A percentile compares a stretch with the other conserved stretches of the same genome.
Evolutionary conservation across 2,888 invertebrate species (phyloP).

Genomic region (Zygothrica quintamaculata): DNA sequence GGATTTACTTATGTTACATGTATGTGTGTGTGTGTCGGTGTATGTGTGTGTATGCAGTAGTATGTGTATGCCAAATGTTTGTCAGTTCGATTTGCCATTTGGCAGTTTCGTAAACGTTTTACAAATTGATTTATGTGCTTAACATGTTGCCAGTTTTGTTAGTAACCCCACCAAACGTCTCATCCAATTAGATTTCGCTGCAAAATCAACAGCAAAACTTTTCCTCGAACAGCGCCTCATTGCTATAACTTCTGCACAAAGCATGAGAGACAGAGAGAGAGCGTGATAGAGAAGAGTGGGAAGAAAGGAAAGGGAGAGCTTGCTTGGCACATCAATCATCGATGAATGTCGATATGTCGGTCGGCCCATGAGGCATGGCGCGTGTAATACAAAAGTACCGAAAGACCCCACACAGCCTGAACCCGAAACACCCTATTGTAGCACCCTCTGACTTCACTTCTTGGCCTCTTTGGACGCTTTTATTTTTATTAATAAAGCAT

Average conservation of each 20-base stretch:
- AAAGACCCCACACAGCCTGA: not conserved
- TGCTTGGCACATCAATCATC: slow-evolving; percentile 69
- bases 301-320: too few species aligned
- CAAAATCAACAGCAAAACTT: slow-evolving; percentile 72
- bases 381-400: not conserved
- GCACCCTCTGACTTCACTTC: slow-evolving; percentile 52
- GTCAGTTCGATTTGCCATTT: slow-evolving; percentile 67
- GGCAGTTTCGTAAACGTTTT: slow-evolving; percentile 76
- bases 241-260: slow-evolving; percentile 2
- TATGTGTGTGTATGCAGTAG: not conserved
- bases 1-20: slow-evolving; percentile 11
- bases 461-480: slow-evolving; percentile 61
- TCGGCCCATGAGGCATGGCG: slow-evolving; percentile 17
- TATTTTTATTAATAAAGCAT: slow-evolving; percentile 79
- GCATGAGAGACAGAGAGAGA: not conserved
- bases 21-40: not conserved
- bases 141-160: slow-evolving; percentile 64
- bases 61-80: slow-evolving; percentile 43
- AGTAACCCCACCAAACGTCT: slow-evolving; percentile 45
- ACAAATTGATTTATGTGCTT: slow-evolving; percentile 81
- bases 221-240: slow-evolving; percentile 22
- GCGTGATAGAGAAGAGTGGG: not conserved
- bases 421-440: not conserved
- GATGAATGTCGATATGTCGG: slow-evolving; percentile 74
- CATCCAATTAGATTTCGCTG: slow-evolving; percentile 75